Evolutionary conservation across 2,797 vertebrate species (phyloP), one percentile per base, ranked within the genome.

Genomic region (Aotus griseimembra): DNA sequence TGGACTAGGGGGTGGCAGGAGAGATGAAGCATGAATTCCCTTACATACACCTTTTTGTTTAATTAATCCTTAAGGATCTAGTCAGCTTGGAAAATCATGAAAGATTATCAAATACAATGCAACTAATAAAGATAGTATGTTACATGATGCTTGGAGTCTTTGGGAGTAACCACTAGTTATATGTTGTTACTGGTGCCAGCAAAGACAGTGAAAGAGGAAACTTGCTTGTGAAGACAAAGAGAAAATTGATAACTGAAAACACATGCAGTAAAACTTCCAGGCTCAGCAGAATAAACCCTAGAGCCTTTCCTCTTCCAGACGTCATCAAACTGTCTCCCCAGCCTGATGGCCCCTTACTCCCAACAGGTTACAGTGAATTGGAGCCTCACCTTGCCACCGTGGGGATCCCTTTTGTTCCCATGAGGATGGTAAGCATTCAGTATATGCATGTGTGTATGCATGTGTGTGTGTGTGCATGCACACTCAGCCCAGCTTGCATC

Each of bases 31-130:
- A 30, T n/a, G 57, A 15, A 39, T 46, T 19, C 17, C 33, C 6
- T 33, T 33, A 58, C 67, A 70, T 9, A 28, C 28, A 39, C 0
- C 2, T 22, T 70, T 80, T 89, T 77, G 24, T 57, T 91, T 91
- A 46, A 61, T 73, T 73, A 80, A 80, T 58, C 13, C 4, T 86
- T 97, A 88, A 96, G 46, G 7, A 77, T 92, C 48, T 72, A 41
- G 50, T 88, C 75, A 67, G 64, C 70, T 91, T 76, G 39, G 85
- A 94, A 96, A 41, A 72, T 36, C 55, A 87, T 36, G 73, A 91
- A 87, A 88, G 75, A 28, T 3, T 4, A 70, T 86, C 44, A 73
- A 80, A 77, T 48, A 58, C 36, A 82, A 55, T 57, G 64, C 64
- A 82, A 90, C 83, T 94, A 83, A 80, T 61, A 76, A 93, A 93